Base-by-base conservation (phyloP, 2,888 invertebrate genomes). In the Dynastes hyllus region DNA sequence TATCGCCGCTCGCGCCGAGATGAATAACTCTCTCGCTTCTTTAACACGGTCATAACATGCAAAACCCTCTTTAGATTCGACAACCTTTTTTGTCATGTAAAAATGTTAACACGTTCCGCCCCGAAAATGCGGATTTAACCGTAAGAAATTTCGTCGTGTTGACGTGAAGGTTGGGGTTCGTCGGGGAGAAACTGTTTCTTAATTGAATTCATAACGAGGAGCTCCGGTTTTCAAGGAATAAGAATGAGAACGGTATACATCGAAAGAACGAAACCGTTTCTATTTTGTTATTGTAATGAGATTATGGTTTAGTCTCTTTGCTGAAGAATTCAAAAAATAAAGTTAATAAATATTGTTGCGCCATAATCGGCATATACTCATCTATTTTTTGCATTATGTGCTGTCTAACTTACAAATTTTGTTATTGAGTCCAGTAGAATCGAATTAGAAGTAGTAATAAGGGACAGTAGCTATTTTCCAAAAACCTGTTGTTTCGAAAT, bases 31-130 rank as follows among this genome's bases (percentile, higher is more conserved):
- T 69, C 55, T 85, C 84, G 83, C 81, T 84, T 86, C 85, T 84
- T 86, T 85, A 85, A 85, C 86, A 85, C 84, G 85, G 85, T 86
- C 86, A 86, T 86, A 87, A 87, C 86, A 87, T 83, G 84, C 85
- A 79, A 83, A 83, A 85, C 84, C 85, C 86, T 86, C 84, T 85
- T 76, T 84, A 83, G 82, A 84, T 84, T 85, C 84, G 84, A 86
- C 85, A 85, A 83, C 85, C 85, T 87, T 87, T 86, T 87, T 86
- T 87, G 86, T 86, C 82, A 86, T 87, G 87, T 85, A 87, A 87
- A 86, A 87, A 86, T 86, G 85, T 86, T 86, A 87, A 86, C 86
- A 86, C 85, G 85, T 86, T 85, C 84, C 81, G 79, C 83, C 32
- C 79, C 77, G 82, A 81, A 82, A 82, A 51, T 71, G 81, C 79